A percentile compares a stretch with the other conserved stretches of the same genome.
These are phyloP conservation scores for Megatriorchis doriae DNA, from an alignment of 2,113 vertebrate species.

Conservation along the genomic window DNA sequence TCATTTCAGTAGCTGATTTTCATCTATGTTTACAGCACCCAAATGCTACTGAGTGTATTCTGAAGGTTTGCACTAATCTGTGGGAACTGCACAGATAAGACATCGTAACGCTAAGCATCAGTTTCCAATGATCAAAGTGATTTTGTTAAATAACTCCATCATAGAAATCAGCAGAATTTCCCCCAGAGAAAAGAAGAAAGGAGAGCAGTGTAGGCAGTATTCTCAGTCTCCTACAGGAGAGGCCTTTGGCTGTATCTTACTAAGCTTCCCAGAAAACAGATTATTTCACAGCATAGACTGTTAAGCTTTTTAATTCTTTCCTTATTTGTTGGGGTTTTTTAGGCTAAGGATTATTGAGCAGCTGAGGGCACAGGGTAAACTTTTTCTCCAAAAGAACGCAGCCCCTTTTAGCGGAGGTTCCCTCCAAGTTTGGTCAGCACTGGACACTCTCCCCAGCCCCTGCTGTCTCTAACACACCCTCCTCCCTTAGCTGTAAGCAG, in stretches of 20 bases:
- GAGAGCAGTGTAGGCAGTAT: neutral
- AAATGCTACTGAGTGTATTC: neutral
- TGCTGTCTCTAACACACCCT: fast-evolving
- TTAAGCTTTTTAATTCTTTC: neutral
- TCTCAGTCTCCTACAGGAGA: neutral
- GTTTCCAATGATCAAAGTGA: neutral
- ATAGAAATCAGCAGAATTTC: neutral
- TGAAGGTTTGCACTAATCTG: neutral
- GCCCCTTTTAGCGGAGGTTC: neutral
- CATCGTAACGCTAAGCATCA: neutral
- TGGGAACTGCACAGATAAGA: neutral
- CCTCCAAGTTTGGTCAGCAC: neutral
- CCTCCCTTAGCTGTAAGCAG: neutral
- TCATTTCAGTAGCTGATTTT: neutral
- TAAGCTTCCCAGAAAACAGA: neutral
- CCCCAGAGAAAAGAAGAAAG: neutral
- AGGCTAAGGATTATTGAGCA: neutral
- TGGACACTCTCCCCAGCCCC: too few species aligned
- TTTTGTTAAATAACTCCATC: neutral
- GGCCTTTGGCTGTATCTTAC: neutral
- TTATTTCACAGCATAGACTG: neutral
- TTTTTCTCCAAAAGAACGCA: neutral
- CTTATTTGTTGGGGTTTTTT: neutral
- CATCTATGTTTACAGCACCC: neutral
- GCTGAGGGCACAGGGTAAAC: neutral